phyloP scores from a whole-genome alignment of 2,888 invertebrate species.

The Morpho helenor region DNA sequence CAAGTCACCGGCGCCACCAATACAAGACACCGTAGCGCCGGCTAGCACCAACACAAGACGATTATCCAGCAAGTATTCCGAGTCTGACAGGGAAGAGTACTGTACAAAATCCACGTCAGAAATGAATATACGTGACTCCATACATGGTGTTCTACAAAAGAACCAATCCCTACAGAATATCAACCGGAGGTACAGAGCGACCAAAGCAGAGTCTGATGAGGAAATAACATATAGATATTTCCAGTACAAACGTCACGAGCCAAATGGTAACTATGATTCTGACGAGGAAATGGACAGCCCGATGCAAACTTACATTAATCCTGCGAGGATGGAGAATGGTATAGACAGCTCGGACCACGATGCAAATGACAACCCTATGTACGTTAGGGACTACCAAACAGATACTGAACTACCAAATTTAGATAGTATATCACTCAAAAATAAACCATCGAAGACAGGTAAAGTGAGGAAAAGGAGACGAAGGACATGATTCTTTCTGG shows the following conservation, averaged over 20 bases:
- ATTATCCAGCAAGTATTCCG: conserved; percentile 53
- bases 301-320: conserved; percentile 40
- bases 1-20: conserved; percentile 37
- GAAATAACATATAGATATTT: conserved; percentile 52
- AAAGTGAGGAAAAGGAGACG: conserved; percentile 60
- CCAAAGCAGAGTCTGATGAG: conserved; percentile 56
- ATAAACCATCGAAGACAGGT: conserved; percentile 48
- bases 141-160: conserved; percentile 58
- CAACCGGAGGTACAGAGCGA: conserved; percentile 43
- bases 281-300: conserved; percentile 58
- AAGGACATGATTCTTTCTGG: conserved; percentile 70
- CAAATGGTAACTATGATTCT: conserved; percentile 61
- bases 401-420: conserved; percentile 57
- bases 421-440: conserved; percentile 60
- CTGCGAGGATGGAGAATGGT: conserved; percentile 58
- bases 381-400: conserved; percentile 25
- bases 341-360: conserved; percentile 63
- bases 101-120: conserved; percentile 64
- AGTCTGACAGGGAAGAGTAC: conserved; percentile 68
- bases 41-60: conserved; percentile 18
- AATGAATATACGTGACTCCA: conserved; percentile 50
- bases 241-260: conserved; percentile 48
- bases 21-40: conserved; percentile 10
- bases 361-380: conserved; percentile 54
- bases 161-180: conserved; percentile 72